These are phyloP conservation scores for Spodoptera littoralis DNA, from an alignment of 2,888 invertebrate species.

Conservation along the genomic window DNA sequence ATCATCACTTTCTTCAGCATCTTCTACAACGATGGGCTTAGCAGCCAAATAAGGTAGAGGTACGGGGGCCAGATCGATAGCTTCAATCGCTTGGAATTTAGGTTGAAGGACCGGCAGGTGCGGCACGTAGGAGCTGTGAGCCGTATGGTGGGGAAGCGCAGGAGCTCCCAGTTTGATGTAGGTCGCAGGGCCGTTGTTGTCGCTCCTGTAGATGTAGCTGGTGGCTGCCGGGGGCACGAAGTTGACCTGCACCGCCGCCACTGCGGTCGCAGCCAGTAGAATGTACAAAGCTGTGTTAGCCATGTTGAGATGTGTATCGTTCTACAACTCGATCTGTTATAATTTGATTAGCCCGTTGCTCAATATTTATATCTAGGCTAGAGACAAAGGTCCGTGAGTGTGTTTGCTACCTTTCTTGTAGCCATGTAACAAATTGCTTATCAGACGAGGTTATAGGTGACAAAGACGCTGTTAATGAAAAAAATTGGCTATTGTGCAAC, in stretches of 20 bases:
- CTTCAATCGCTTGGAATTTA: slow-evolving; percentile 65
- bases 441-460: slow-evolving; percentile 85
- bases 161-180: slow-evolving; percentile 80
- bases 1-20: slow-evolving; percentile 70
- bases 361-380: slow-evolving; percentile 85
- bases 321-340: slow-evolving; percentile 77
- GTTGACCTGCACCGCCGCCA: slow-evolving; percentile 77
- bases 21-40: slow-evolving; percentile 73
- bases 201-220: slow-evolving; percentile 87
- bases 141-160: slow-evolving; percentile 67
- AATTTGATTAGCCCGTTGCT: slow-evolving; percentile 81
- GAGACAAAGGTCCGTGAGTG: slow-evolving; percentile 82
- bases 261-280: slow-evolving; percentile 68
- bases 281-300: slow-evolving; percentile 69
- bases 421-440: slow-evolving; percentile 85
- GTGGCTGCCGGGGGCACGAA: slow-evolving; percentile 84
- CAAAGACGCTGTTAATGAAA: slow-evolving; percentile 82
- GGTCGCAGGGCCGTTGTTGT: slow-evolving; percentile 83
- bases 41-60: slow-evolving; percentile 79
- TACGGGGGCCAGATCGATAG: slow-evolving; percentile 73
- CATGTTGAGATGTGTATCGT: slow-evolving; percentile 80
- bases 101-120: slow-evolving; percentile 72
- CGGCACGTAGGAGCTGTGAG: slow-evolving; percentile 69
- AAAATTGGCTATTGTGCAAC: slow-evolving; percentile 75
- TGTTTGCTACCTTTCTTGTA: slow-evolving; percentile 77